A percentile compares a stretch with the other conserved stretches of the same genome.
Evolutionary conservation across 2,797 vertebrate genomes (phyloP).

Genomic region (Distichodus sexfasciatus): DNA sequence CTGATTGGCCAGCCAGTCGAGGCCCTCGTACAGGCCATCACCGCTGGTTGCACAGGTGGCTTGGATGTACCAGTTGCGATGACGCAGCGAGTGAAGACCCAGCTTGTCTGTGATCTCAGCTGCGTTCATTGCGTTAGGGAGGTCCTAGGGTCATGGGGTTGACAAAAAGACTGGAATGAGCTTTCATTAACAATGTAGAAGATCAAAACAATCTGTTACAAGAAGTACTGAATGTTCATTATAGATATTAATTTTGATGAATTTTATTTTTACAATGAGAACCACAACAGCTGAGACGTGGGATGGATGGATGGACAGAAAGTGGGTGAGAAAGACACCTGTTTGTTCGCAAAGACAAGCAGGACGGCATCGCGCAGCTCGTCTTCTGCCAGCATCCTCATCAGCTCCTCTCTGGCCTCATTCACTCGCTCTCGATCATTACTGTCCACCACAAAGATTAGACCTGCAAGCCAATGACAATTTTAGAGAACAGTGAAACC

Average conservation of each 20-base stretch:
- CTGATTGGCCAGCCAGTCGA: slow-evolving; percentile 98
- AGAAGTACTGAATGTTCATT: too few species aligned
- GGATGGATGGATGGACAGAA: slow-evolving; percentile 17
- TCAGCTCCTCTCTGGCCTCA: slow-evolving; percentile 94
- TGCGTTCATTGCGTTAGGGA: slow-evolving; percentile 97
- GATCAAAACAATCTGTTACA: too few species aligned
- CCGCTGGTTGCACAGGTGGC: slow-evolving; percentile 96
- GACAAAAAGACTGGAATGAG: slow-evolving; percentile 2
- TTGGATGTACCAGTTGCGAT: slow-evolving; percentile 98
- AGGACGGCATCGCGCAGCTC: slow-evolving; percentile 94
- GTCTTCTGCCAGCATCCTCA: slow-evolving; percentile 97
- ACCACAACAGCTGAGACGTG: not conserved
- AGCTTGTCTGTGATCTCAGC: slow-evolving; percentile 97
- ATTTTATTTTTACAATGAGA: not conserved
- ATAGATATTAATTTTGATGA: not conserved
- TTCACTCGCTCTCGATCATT: slow-evolving; percentile 96
- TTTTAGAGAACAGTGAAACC: not conserved
- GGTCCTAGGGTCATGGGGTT: slow-evolving; percentile 73
- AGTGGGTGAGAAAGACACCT: slow-evolving; percentile 66
- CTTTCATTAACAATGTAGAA: not conserved
- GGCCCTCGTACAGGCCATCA: slow-evolving; percentile 92
- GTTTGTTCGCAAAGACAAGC: slow-evolving; percentile 96
- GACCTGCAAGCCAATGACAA: slow-evolving; percentile 64
- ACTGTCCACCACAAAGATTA: slow-evolving; percentile 98
- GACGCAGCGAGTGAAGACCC: slow-evolving; percentile 92